Conservation (phyloP, 2,888 invertebrate species). For the Chymomyza procnemis region DNA sequence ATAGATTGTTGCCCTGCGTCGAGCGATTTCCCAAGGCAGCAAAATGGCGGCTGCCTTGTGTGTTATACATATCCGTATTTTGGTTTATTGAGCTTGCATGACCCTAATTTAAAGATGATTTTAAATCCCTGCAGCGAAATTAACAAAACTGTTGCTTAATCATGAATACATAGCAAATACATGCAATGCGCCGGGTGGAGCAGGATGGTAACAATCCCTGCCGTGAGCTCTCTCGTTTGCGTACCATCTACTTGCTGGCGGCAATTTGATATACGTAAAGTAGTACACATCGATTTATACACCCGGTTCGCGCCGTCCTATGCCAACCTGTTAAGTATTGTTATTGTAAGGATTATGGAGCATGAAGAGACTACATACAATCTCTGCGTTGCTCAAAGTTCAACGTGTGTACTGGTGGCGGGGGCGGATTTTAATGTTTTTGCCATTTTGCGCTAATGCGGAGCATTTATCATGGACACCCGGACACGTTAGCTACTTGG, state of each 20-base stretch:
- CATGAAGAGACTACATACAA: too few relatives aligned
- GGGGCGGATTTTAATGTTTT: constrained; percentile 51
- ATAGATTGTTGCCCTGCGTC: neutral
- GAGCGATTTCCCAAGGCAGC: neutral
- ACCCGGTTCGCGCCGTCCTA: neutral
- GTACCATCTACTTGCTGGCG: constrained; percentile 9
- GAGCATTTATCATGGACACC: constrained; percentile 62
- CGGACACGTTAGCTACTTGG: constrained; percentile 41
- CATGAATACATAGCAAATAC: neutral
- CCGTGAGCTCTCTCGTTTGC: neutral
- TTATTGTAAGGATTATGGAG: neutral
- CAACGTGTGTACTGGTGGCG: constrained; percentile 7
- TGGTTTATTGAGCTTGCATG: constrained; percentile 68
- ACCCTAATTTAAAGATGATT: constrained; percentile 72
- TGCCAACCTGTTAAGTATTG: neutral
- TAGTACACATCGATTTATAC: neutral
- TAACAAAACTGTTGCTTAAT: constrained; percentile 48
- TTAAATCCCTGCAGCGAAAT: constrained; percentile 69
- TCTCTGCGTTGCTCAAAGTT: neutral
- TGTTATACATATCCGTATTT: constrained; percentile 13
- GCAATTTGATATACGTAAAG: constrained; percentile 6
- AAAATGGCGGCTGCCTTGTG: neutral
- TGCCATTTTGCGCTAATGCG: constrained; percentile 57
- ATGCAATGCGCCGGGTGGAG: too few relatives aligned
- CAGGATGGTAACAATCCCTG: too few relatives aligned